Conservation (phyloP, 2,888 invertebrate species). For the Lucinisca nassula region DNA sequence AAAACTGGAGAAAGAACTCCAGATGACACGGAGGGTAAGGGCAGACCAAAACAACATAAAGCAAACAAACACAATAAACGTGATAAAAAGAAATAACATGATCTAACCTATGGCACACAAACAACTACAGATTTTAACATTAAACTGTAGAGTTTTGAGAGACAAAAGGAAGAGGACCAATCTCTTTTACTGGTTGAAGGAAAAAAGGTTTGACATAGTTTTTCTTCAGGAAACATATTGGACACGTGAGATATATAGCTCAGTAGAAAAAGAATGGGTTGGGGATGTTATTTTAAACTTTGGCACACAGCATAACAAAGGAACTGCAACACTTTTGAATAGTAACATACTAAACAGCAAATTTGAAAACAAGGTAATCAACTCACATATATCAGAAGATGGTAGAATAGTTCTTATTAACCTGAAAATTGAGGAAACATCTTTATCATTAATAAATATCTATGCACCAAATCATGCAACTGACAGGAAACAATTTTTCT, state of each 20-base stretch:
- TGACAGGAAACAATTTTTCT: background rate
- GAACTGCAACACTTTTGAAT: background rate
- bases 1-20: no score
- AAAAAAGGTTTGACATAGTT: background rate
- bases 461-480: background rate
- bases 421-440: background rate
- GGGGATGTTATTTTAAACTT: background rate
- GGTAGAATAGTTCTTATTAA: background rate
- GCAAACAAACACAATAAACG: no score
- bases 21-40: no score
- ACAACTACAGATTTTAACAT: no score
- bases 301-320: background rate
- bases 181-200: background rate
- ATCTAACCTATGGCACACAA: no score
- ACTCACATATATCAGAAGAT: background rate
- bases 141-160: background rate
- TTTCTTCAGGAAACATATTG: background rate
- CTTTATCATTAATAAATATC: background rate
- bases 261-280: background rate
- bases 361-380: background rate
- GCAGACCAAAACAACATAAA: no score
- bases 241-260: background rate
- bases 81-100: no score
- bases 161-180: background rate
- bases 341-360: no score